These are phyloP conservation scores for Pseudonaja textilis DNA, from an alignment of 2,113 vertebrate genomes.

Conservation along the genomic window DNA sequence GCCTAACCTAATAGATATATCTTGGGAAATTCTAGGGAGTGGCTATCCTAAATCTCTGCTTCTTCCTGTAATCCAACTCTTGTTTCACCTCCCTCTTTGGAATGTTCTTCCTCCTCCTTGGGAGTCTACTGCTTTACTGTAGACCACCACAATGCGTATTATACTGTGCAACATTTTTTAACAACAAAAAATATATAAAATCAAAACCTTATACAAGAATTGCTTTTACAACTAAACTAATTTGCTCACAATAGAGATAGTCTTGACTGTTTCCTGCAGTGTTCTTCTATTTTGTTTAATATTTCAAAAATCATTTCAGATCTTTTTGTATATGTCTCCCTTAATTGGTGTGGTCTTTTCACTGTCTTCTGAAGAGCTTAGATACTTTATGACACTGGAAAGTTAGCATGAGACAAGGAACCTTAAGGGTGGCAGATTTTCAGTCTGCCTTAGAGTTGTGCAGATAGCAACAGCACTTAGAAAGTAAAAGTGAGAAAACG, in stretches of 20 bases:
- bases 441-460: constrained; percentile 8
- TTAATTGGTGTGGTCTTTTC: neutral
- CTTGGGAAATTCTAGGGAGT: neutral
- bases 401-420: constrained; percentile 4
- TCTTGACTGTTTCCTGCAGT: constrained; percentile 36
- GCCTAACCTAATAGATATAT: neutral
- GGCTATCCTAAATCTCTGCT: neutral
- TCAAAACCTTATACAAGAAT: neutral
- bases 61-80: neutral
- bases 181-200: constrained; percentile 37
- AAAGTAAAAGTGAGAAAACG: constrained; percentile 45
- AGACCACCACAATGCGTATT: neutral
- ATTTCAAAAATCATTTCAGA: neutral
- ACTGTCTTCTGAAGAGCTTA: constrained; percentile 5
- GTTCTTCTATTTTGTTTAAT: neutral
- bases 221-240: neutral
- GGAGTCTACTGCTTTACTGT: neutral
- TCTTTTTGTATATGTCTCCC: neutral
- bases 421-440: constrained; percentile 38
- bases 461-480: constrained; percentile 43
- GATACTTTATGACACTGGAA: constrained; percentile 34
- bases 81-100: neutral
- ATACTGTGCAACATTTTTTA: constrained; percentile 35
- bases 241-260: constrained; percentile 4
- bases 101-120: neutral